phyloP scores from a whole-genome alignment of 2,113 vertebrate genomes.

The Phainopepla nitens region DNA sequence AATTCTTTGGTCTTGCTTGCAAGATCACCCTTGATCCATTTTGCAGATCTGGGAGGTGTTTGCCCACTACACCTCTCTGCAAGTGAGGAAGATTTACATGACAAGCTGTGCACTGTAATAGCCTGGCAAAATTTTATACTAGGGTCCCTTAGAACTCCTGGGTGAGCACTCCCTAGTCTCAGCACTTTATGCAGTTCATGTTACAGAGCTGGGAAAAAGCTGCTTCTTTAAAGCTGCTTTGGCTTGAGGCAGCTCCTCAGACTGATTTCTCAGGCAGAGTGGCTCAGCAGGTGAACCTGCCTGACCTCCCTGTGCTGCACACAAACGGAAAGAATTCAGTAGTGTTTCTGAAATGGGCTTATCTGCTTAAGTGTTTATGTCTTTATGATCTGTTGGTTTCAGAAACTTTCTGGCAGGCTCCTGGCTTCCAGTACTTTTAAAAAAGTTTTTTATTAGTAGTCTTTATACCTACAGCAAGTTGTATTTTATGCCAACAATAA shows the following conservation, averaged over 20 bases:
- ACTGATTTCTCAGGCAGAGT: rapidly evolving
- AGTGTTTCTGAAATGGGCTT: not conserved
- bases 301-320: not conserved
- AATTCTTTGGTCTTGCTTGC: not conserved
- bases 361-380: not conserved
- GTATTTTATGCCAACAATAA: not conserved
- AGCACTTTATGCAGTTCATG: not conserved
- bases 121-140: rapidly evolving
- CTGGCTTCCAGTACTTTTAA: not conserved
- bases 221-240: not conserved
- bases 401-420: not conserved
- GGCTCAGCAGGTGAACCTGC: not conserved
- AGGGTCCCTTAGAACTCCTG: not conserved
- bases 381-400: not conserved
- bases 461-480: not conserved
- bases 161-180: not conserved
- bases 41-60: not conserved
- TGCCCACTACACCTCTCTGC: not conserved
- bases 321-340: conserved; percentile 23
- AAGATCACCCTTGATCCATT: not conserved
- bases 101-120: rapidly evolving
- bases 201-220: not conserved
- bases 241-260: not conserved
- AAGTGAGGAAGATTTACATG: not conserved
- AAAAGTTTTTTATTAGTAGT: not conserved